Evolutionary conservation across 2,113 vertebrate genomes (phyloP).

Genomic region (Alosa alosa): DNA sequence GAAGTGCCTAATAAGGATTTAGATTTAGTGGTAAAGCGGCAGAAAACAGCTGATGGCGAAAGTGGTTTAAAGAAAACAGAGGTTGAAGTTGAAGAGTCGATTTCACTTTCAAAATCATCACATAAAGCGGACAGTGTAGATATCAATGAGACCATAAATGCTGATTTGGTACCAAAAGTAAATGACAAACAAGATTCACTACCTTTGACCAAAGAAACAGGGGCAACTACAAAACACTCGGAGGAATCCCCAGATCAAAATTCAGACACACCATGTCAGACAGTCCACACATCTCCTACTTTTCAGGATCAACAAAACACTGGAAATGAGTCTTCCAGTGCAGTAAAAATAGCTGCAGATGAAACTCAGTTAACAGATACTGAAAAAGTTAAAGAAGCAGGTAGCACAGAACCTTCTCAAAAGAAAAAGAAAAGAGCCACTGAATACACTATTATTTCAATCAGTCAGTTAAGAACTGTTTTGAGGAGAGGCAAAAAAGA

Average conservation of each 20-base stretch:
- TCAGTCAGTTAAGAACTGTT: constrained; percentile 62
- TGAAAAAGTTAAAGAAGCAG: neutral
- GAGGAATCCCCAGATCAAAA: neutral
- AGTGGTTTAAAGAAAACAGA: constrained; percentile 27
- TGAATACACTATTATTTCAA: constrained; percentile 48
- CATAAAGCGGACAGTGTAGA: neutral
- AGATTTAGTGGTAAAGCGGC: constrained; percentile 41
- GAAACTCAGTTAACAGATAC: neutral
- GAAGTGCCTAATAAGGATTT: constrained; percentile 38
- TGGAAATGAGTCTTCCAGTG: neutral
- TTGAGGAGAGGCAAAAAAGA: constrained; percentile 29
- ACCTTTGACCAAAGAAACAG: neutral
- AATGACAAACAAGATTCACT: neutral
- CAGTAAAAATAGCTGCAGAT: neutral
- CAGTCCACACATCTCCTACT: neutral
- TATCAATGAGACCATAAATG: neutral
- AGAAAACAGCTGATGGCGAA: constrained; percentile 16
- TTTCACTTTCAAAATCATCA: neutral
- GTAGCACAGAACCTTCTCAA: neutral
- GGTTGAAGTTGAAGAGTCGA: neutral
- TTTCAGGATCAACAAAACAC: neutral
- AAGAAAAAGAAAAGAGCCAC: constrained; percentile 38
- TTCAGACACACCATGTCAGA: neutral
- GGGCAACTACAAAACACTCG: neutral
- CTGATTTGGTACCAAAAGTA: neutral